Evolutionary conservation across 1,140 invertebrate species (phyloP).

Genomic region (Drosophila varians): DNA sequence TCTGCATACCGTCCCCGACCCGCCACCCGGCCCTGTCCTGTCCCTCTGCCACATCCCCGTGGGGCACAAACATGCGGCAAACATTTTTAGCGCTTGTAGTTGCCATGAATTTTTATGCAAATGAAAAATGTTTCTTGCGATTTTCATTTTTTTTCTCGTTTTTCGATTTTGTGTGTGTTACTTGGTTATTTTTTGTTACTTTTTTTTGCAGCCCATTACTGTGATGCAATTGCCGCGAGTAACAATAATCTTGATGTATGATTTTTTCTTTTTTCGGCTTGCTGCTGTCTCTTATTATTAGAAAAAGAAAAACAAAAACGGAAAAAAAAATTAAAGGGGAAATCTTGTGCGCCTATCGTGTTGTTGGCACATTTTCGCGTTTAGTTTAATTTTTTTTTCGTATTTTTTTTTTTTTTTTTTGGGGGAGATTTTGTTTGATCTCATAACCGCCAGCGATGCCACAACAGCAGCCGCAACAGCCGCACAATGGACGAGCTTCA

Average conservation of each 20-base stretch:
- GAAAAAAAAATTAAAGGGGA: conserved; percentile 65
- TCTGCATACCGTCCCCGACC: neutral
- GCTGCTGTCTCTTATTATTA: conserved; percentile 63
- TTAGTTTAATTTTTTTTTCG: conserved; percentile 1
- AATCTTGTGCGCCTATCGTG: conserved; percentile 75
- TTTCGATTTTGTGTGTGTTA: conserved; percentile 5
- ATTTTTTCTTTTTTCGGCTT: conserved; percentile 40
- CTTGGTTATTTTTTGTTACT: conserved; percentile 5
- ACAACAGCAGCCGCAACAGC: conserved; percentile 38
- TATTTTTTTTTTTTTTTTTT: conserved; percentile 19
- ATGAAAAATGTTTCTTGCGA: conserved; percentile 82
- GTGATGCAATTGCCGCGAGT: conserved; percentile 81
- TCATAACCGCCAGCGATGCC: conserved; percentile 79
- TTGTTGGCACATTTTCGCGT: conserved; percentile 80
- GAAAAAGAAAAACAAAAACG: conserved; percentile 30
- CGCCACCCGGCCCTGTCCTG: neutral
- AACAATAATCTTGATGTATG: conserved; percentile 82
- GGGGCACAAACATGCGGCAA: conserved; percentile 64
- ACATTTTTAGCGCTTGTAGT: conserved; percentile 81
- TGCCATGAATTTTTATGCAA: conserved; percentile 81
- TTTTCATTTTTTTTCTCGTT: conserved; percentile 69
- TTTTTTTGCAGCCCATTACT: conserved; percentile 62
- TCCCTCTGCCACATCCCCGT: neutral
- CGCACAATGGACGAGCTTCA: conserved; percentile 44
- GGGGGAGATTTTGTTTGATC: conserved; percentile 65